These are phyloP conservation scores for Xestoiulus laeticollis DNA, from an alignment of 2,888 invertebrate species.

Conservation along the genomic window DNA sequence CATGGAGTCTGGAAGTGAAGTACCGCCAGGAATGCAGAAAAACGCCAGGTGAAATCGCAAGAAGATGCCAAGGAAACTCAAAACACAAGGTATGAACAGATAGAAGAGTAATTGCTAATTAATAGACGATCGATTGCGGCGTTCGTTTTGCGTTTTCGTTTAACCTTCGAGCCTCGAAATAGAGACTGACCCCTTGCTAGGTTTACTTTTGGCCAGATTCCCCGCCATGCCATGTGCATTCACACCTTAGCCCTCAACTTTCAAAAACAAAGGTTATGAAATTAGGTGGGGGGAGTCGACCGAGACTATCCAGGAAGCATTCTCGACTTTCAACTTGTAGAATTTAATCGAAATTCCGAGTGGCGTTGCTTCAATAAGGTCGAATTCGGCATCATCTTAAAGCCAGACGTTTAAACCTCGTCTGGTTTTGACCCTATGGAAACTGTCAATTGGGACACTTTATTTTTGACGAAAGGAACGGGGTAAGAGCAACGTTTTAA, in stretches of 20 bases:
- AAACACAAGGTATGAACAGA: constrained; percentile 57
- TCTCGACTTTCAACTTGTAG: background rate
- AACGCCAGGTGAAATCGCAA: constrained; percentile 58
- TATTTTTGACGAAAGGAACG: background rate
- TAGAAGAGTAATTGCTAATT: constrained; percentile 44
- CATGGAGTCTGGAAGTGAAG: constrained; percentile 58
- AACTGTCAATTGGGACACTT: constrained; percentile 39
- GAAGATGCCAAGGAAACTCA: constrained; percentile 59
- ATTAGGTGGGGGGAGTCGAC: background rate
- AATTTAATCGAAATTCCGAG: background rate
- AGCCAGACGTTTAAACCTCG: constrained; percentile 35
- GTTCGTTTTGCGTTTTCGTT: background rate
- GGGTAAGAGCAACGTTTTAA: background rate
- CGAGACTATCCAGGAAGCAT: background rate
- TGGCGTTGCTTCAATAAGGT: constrained; percentile 31
- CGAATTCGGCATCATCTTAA: background rate
- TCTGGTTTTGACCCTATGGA: background rate
- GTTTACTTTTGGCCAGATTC: constrained; percentile 46
- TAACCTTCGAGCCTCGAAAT: background rate
- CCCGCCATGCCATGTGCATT: constrained; percentile 55
- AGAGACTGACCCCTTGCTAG: constrained; percentile 16
- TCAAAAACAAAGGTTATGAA: constrained; percentile 11
- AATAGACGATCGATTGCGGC: background rate
- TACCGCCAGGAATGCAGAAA: constrained; percentile 59
- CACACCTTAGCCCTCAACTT: constrained; percentile 41